Conservation (phyloP, 2,797 vertebrate species). For the Prunella strophiata region DNA sequence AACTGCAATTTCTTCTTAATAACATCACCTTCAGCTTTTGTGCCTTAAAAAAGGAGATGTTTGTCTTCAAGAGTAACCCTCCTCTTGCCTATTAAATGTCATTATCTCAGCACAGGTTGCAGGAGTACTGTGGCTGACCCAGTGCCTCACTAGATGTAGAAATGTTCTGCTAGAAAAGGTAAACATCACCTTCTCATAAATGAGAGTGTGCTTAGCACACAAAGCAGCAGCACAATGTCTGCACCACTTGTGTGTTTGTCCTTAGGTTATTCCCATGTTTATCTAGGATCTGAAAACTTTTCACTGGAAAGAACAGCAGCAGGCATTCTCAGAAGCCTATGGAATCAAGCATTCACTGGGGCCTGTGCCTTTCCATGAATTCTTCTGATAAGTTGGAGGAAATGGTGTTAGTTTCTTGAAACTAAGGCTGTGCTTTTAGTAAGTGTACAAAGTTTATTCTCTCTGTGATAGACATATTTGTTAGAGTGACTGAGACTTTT, state of each 20-base stretch:
- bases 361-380: not conserved
- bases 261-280: not conserved
- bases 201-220: not conserved
- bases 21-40: not conserved
- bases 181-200: not conserved
- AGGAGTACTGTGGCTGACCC: not conserved
- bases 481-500: not conserved
- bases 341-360: not conserved
- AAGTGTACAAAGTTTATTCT: not conserved
- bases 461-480: not conserved
- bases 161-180: not conserved
- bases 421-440: not conserved
- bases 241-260: not conserved
- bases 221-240: not conserved
- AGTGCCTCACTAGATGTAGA: not conserved
- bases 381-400: not conserved
- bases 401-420: not conserved
- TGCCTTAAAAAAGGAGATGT: not conserved
- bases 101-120: not conserved
- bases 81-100: not conserved
- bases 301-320: not conserved
- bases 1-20: not conserved
- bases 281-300: not conserved
- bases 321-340: not conserved
- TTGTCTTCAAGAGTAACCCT: not conserved